A percentile compares a stretch with the other conserved stretches of the same genome.
phyloP scores from a whole-genome alignment of 1,140 invertebrate genomes.

The Epicauta chinensis region DNA sequence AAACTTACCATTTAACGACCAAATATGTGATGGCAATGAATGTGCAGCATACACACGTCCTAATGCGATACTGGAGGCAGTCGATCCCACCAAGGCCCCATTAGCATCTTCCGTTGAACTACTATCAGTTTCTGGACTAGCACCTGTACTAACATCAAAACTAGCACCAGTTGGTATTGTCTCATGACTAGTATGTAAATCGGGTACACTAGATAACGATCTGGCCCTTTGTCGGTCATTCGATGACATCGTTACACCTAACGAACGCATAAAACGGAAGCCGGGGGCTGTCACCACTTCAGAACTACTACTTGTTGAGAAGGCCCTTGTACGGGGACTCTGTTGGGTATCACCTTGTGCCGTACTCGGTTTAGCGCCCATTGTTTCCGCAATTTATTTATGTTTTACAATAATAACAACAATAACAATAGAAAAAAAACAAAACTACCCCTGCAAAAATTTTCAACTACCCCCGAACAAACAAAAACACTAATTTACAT shows the following conservation, averaged over 20 bases:
- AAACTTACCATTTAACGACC: conserved; percentile 79
- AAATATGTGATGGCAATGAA: conserved; percentile 84
- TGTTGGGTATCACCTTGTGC: conserved; percentile 54
- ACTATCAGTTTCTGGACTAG: conserved; percentile 55
- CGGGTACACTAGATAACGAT: conserved; percentile 76
- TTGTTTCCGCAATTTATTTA: conserved; percentile 34
- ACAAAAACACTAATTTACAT: conserved; percentile 9
- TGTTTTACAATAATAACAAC: conserved; percentile 5
- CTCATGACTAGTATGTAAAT: conserved; percentile 57
- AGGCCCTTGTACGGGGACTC: conserved; percentile 67
- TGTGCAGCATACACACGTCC: conserved; percentile 80
- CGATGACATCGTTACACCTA: conserved; percentile 63
- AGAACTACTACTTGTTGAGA: conserved; percentile 67
- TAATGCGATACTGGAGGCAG: conserved; percentile 51
- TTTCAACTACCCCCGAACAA: background rate
- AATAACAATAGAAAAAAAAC: background rate
- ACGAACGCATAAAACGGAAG: conserved; percentile 65
- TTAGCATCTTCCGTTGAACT: conserved; percentile 50
- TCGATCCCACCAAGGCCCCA: conserved; percentile 45
- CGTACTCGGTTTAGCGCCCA: conserved; percentile 80
- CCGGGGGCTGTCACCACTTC: conserved; percentile 60
- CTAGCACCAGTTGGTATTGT: conserved; percentile 47
- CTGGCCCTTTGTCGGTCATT: conserved; percentile 72
- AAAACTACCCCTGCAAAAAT: background rate
- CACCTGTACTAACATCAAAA: conserved; percentile 52